Evolutionary conservation across 2,888 invertebrate species (phyloP), one percentile per base, ranked within the genome.

Genomic region (Esperia sulphurella): DNA sequence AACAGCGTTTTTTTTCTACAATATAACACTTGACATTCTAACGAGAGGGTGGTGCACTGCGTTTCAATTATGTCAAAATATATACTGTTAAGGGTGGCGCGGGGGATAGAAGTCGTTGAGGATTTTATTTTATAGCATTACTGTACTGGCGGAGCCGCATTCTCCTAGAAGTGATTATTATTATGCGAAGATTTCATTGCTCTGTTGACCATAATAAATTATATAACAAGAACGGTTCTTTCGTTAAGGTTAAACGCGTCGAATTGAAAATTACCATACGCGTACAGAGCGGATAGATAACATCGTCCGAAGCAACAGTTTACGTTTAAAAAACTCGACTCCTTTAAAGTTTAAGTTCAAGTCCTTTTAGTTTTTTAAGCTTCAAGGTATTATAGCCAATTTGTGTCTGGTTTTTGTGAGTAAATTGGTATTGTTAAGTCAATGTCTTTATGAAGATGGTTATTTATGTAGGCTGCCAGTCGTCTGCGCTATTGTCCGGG

Each of bases 371-470:
- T n/a, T n/a, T n/a, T n/a, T 43, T 35, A 47, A 51, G 44, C 39
- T 43, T 51, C 51, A 50, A 58, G 53, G 50, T 48, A 47, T 43
- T 45, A 49, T 39, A 46, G 43, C 38, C 51, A 51, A 55, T 53
- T 56, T 49, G 42, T 21, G 41, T 49, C 40, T 41, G 49, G 44
- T 47, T 51, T 29, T 50, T 50, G 52, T 54, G 47, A 48, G 47
- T 51, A 57, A 61, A 62, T 64, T 54, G 55, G 61, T 54, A 51
- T 54, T 49, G 59, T 57, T 49, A 50, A 52, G 54, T 56, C 55
- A 58, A 61, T 55, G 56, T 55, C 59, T 68, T 61, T 62, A 65
- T 65, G 55, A 59, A 55, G 51, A 56, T 49, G 33, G 46, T 52
- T 59, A 63, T 64, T 64, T 64, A 65, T 67, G 58, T 52, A 57